phyloP scores from a whole-genome alignment of 2,113 vertebrate genomes.

The Nothoprocta perdicaria region DNA sequence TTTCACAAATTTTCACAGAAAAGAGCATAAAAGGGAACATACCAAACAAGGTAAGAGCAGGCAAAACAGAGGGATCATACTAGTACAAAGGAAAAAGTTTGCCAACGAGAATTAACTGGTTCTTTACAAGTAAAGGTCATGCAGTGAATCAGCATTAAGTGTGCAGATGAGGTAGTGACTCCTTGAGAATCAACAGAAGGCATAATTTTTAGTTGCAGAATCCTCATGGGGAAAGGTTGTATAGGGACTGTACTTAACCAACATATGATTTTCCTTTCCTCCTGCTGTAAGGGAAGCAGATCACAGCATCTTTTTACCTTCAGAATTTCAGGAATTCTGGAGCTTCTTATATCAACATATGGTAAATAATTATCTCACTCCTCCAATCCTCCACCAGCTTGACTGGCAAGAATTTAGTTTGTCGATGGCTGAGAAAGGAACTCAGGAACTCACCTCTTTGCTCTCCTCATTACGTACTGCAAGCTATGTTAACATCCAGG shows the following conservation, averaged over 20 bases:
- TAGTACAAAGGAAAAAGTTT: background rate
- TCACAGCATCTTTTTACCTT: background rate
- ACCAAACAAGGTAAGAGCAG: background rate
- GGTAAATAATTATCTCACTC: background rate
- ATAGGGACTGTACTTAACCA: background rate
- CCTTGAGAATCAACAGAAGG: background rate
- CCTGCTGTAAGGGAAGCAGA: background rate
- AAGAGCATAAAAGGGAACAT: background rate
- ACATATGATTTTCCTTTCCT: background rate
- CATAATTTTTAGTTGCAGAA: background rate
- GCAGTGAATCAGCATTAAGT: background rate
- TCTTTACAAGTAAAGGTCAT: background rate
- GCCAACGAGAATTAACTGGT: background rate
- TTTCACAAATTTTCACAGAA: background rate
- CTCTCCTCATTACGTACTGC: background rate
- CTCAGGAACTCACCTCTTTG: background rate
- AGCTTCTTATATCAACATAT: background rate
- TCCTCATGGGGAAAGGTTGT: background rate
- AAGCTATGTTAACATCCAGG: background rate
- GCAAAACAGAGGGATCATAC: background rate
- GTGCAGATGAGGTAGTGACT: background rate
- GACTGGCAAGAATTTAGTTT: background rate
- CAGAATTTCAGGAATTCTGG: background rate
- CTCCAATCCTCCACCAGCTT: background rate
- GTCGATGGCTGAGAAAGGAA: background rate